phyloP scores from a whole-genome alignment of 2,797 vertebrate genomes.

The Xenops minutus region DNA sequence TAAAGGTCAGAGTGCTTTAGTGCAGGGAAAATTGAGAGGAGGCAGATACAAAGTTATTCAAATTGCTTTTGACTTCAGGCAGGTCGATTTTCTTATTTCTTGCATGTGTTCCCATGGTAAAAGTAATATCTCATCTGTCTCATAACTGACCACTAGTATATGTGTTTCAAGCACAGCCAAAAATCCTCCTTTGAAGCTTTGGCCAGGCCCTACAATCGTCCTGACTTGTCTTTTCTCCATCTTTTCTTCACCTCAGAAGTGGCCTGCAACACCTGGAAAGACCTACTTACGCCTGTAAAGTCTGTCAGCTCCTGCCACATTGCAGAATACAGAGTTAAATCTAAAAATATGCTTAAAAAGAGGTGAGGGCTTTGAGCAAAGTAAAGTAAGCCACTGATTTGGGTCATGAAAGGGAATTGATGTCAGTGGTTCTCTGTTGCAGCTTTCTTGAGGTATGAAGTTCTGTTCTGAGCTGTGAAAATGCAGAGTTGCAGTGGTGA shows the following conservation, averaged over 20 bases:
- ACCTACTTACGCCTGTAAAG: conserved; percentile 29
- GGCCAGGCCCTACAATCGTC: conserved; percentile 8
- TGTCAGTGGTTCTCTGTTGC: conserved; percentile 37
- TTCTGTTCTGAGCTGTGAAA: neutral
- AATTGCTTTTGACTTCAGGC: conserved; percentile 36
- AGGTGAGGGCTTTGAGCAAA: conserved; percentile 52
- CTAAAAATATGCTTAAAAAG: conserved; percentile 65
- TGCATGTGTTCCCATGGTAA: conserved; percentile 20
- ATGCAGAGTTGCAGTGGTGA: neutral
- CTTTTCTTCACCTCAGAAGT: neutral
- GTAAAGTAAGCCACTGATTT: conserved; percentile 67
- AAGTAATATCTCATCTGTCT: conserved; percentile 32
- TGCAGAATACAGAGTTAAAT: conserved; percentile 43
- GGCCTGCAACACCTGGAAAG: conserved; percentile 20
- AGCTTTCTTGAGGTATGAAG: neutral
- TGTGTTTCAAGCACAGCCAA: conserved; percentile 53
- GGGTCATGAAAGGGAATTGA: conserved; percentile 60
- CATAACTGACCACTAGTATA: conserved; percentile 27
- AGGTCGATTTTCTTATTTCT: conserved; percentile 41
- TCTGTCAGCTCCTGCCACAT: conserved; percentile 37
- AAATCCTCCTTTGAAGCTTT: conserved; percentile 53
- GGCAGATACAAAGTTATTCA: conserved; percentile 46
- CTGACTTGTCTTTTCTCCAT: conserved; percentile 44
- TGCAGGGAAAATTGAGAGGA: conserved; percentile 17
- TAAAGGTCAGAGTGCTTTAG: conserved; percentile 34